phyloP scores from a whole-genome alignment of 1,140 invertebrate genomes.

The Drosophila subobscura region DNA sequence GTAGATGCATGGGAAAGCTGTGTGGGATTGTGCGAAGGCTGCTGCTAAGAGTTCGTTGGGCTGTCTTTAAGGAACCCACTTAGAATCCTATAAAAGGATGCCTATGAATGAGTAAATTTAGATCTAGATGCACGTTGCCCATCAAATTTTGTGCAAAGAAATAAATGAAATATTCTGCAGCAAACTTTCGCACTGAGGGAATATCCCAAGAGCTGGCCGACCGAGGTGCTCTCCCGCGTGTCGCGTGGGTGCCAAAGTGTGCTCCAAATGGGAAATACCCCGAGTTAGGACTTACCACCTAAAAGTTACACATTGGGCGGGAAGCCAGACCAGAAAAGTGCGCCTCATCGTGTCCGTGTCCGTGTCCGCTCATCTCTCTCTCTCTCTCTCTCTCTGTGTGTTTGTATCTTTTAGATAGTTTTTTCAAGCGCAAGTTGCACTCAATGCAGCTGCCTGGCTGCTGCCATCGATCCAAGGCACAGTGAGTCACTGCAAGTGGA shows the following conservation, averaged over 20 bases:
- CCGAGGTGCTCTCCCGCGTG: too few relatives aligned
- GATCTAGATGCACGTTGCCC: too few relatives aligned
- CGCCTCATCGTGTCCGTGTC: neutral
- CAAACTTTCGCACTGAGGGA: neutral
- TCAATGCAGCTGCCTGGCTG: slow-evolving; percentile 53
- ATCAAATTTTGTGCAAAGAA: slow-evolving; percentile 28
- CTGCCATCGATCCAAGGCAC: slow-evolving; percentile 63
- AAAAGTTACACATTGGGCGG: slow-evolving; percentile 44
- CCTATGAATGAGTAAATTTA: too few relatives aligned
- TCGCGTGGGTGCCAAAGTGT: too few relatives aligned
- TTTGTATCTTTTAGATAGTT: slow-evolving; percentile 70
- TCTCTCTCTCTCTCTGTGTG: slow-evolving; percentile 17
- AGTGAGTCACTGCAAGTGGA: slow-evolving; percentile 30
- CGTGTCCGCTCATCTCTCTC: neutral
- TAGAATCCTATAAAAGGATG: too few relatives aligned
- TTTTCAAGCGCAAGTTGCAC: slow-evolving; percentile 52
- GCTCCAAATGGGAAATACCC: too few relatives aligned
- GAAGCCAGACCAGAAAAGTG: slow-evolving; percentile 47
- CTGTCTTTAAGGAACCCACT: too few relatives aligned
- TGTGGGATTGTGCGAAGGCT: too few relatives aligned
- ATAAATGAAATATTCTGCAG: too few relatives aligned
- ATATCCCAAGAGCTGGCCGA: too few relatives aligned
- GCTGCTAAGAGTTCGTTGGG: too few relatives aligned
- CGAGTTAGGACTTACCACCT: slow-evolving; percentile 9
- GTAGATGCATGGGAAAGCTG: too few relatives aligned